Evolutionary conservation across 2,797 vertebrate genomes (phyloP), one percentile per base, ranked within the genome.

Genomic region (Hemitrygon akajei): DNA sequence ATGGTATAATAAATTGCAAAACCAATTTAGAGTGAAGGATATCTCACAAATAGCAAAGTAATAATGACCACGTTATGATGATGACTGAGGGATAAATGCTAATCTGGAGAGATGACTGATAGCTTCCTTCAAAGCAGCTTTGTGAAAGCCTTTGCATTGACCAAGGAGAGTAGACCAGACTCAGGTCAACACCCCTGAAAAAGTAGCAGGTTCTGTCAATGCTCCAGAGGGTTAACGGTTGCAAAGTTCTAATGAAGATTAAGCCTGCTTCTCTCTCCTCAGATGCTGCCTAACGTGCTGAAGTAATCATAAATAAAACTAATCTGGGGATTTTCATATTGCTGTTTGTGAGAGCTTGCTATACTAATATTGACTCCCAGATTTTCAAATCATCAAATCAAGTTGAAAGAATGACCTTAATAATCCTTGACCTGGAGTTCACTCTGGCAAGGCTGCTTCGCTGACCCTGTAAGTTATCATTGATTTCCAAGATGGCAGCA

Each of bases 381-480:
- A 37, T 18, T 80, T 80, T n/a, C 76, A n/a, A 47, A 47, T 47
- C 47, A 47, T 47, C 47, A 47, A 47, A 47, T 47, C 47, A 47
- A 47, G 1, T 47, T 47, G 47, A 93, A 93, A 56, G 40, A 40
- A n/a, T 73, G 40, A 73, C 40, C 71, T 93, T 37, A 93, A 14
- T 76, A 71, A 93, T 71, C 91, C 71, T 75, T 93, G 71, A 76
- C 69, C 91, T 93, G 40, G 71, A 56, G 91, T 25, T 93, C 91
- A 73, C 40, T 75, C 22, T 76, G 40, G 25, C 37, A 75, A 75
- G 25, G 27, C 71, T 56, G 71, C 71, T 76, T 76, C 25, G 58
- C 40, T 92, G 56, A 92, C 69, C 91, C 71, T 92, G 75, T 56
- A 20, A 89, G 60, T 9, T n/a, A 18, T 22, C 69, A 89, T n/a